phyloP scores from a whole-genome alignment of 2,888 invertebrate genomes.

The Clepsis dumicolana region DNA sequence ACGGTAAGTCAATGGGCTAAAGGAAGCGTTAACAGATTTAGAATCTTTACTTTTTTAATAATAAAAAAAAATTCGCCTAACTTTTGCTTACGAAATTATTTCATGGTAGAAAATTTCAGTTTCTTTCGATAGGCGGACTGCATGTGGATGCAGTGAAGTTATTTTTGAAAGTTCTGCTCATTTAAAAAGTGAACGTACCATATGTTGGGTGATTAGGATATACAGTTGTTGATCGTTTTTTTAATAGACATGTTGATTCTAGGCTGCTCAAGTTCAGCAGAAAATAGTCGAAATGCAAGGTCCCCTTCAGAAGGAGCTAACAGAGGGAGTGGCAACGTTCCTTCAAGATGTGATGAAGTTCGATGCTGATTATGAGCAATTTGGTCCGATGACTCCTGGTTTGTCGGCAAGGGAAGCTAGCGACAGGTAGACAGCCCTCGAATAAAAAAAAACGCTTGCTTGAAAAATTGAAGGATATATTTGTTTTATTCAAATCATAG shows the following conservation, averaged over 20 bases:
- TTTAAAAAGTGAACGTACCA: too few relatives aligned
- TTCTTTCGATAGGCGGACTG: too few relatives aligned
- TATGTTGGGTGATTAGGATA: too few relatives aligned
- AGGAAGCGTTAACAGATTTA: neutral
- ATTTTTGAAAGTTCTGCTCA: too few relatives aligned
- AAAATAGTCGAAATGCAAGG: constrained; percentile 91
- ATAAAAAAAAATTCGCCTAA: neutral
- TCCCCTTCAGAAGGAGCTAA: constrained; percentile 90
- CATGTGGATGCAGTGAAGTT: too few relatives aligned
- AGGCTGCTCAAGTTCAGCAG: constrained; percentile 90
- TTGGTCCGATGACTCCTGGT: constrained; percentile 95
- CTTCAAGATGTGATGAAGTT: constrained; percentile 88
- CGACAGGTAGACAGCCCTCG: constrained; percentile 84
- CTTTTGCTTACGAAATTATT: neutral
- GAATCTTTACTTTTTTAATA: neutral
- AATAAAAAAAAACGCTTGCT: neutral
- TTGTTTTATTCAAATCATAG: too few relatives aligned
- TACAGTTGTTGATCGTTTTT: neutral
- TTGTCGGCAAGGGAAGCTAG: constrained; percentile 94
- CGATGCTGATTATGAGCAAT: constrained; percentile 90
- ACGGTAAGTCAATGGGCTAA: constrained; percentile 82
- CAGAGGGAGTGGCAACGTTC: constrained; percentile 89
- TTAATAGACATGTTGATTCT: constrained; percentile 33
- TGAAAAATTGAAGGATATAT: too few relatives aligned
- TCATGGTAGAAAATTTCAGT: neutral